These are phyloP conservation scores for Gopherus evgoodei DNA, from an alignment of 2,113 vertebrate species.

Conservation along the genomic window DNA sequence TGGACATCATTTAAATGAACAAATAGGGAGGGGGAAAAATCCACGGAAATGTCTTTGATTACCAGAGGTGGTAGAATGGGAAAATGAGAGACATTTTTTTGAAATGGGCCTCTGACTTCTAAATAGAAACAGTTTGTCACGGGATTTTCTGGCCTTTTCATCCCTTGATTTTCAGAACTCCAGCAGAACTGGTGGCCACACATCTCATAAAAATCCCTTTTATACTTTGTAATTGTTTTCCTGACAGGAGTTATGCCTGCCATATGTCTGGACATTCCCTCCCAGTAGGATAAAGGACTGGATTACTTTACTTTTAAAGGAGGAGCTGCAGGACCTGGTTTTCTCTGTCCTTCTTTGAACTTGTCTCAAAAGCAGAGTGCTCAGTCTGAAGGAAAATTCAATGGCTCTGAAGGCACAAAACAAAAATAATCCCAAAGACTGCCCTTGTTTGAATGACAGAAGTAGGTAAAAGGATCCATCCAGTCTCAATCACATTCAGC, in stretches of 20 bases:
- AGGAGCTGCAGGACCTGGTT: background rate
- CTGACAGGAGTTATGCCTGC: background rate
- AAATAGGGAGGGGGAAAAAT: no score
- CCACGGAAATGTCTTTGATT: no score
- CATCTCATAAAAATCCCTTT: background rate
- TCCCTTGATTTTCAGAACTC: background rate
- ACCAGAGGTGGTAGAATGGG: no score
- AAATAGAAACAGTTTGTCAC: background rate
- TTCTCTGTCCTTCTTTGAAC: background rate
- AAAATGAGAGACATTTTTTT: background rate
- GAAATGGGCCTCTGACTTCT: background rate
- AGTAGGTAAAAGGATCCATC: background rate
- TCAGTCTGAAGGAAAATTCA: background rate
- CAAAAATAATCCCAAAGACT: background rate
- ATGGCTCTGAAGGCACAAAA: background rate
- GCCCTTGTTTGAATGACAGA: background rate
- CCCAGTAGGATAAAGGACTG: background rate
- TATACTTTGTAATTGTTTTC: background rate
- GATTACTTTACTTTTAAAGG: background rate
- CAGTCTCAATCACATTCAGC: background rate
- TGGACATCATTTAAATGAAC: background rate
- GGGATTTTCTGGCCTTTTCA: background rate
- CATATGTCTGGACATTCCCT: background rate
- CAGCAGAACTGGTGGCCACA: background rate
- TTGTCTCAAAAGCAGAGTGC: background rate